Percentiles rank a stretch among this genome's conserved stretches.
These are phyloP conservation scores for Ditula angustiorana DNA, from an alignment of 2,888 invertebrate species.

Conservation along the genomic window DNA sequence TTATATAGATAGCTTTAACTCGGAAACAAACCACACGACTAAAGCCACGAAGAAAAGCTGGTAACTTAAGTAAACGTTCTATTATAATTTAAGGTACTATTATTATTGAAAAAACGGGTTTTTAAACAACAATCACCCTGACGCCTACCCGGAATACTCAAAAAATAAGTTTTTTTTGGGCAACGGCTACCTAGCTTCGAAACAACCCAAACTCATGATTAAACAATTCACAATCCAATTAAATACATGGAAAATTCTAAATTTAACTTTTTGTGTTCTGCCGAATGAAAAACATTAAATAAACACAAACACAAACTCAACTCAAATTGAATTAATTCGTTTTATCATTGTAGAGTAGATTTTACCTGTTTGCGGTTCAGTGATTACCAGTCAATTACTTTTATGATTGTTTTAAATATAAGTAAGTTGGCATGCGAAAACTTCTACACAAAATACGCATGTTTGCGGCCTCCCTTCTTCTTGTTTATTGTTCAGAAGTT, in stretches of 20 bases:
- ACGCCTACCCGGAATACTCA: too few relatives aligned
- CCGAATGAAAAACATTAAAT: neutral
- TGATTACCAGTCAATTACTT: too few relatives aligned
- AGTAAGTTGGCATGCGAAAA: neutral
- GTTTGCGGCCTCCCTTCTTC: neutral
- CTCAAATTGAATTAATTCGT: neutral
- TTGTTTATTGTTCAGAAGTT: slow-evolving; percentile 20
- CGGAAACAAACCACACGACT: too few relatives aligned
- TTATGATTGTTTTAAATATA: neutral
- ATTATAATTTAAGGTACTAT: too few relatives aligned
- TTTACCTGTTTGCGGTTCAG: neutral
- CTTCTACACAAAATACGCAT: neutral
- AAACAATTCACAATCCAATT: slow-evolving; percentile 5
- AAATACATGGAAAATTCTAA: neutral
- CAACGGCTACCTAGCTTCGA: neutral
- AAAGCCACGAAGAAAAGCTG: too few relatives aligned
- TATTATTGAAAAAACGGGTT: too few relatives aligned
- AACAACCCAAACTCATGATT: neutral
- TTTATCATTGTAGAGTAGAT: neutral
- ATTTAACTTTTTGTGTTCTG: neutral
- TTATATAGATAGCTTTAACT: too few relatives aligned
- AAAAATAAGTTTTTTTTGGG: too few relatives aligned
- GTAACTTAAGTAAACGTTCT: too few relatives aligned
- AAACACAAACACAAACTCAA: neutral
- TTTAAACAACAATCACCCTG: too few relatives aligned